A percentile compares a stretch with the other conserved stretches of the same genome.
Evolutionary conservation across 2,888 invertebrate species (phyloP).

Genomic region (Chironomus riparius): DNA sequence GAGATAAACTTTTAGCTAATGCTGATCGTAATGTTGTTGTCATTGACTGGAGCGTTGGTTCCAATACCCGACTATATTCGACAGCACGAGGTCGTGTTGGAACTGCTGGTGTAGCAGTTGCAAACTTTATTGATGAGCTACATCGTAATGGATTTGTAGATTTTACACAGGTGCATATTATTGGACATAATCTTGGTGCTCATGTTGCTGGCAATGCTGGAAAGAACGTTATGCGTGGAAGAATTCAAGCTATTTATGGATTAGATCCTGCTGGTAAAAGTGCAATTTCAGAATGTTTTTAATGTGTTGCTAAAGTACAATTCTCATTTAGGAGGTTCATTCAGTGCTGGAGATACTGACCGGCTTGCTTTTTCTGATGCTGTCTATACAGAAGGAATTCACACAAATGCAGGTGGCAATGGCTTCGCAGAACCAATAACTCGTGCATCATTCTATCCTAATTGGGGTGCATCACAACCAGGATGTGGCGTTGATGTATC

Average conservation of each 20-base stretch:
- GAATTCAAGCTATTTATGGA: conserved; percentile 46
- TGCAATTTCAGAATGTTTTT: too few relatives aligned
- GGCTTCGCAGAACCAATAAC: conserved; percentile 38
- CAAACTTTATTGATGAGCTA: too few relatives aligned
- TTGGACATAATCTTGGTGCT: conserved; percentile 42
- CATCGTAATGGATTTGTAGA: too few relatives aligned
- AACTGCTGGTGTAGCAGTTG: too few relatives aligned
- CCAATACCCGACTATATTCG: too few relatives aligned
- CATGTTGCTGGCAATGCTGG: conserved; percentile 50
- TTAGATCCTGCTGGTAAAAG: conserved; percentile 32
- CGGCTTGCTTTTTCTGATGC: conserved; percentile 36
- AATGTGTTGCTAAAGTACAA: too few relatives aligned
- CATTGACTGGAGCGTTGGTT: too few relatives aligned
- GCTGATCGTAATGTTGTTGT: too few relatives aligned
- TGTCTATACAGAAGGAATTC: conserved; percentile 37
- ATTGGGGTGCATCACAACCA: neutral
- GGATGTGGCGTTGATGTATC: conserved; percentile 22
- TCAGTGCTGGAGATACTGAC: conserved; percentile 30
- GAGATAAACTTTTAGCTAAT: too few relatives aligned
- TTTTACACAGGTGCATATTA: too few relatives aligned
- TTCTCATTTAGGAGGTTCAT: conserved; percentile 32
- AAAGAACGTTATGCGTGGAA: conserved; percentile 46
- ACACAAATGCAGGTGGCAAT: conserved; percentile 36
- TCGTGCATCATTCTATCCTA: conserved; percentile 44
- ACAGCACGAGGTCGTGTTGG: too few relatives aligned